phyloP scores from a whole-genome alignment of 92 coral and sea anemone species.

The Epizoanthus stellaris region DNA sequence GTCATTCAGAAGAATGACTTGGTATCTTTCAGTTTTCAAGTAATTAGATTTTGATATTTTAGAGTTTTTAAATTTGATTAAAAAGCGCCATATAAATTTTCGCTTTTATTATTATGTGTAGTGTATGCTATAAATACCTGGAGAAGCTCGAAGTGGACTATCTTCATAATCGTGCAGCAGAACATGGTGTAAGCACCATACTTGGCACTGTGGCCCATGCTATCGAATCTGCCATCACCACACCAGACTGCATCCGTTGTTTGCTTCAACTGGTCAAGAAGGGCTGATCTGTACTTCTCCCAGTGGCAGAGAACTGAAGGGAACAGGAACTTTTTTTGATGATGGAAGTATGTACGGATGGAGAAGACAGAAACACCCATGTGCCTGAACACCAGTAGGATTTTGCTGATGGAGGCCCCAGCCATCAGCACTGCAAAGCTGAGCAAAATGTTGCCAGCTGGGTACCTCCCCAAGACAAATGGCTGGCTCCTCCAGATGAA shows the following conservation, averaged over 20 bases:
- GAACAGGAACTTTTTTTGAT: constrained; percentile 63
- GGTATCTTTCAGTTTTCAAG: no score
- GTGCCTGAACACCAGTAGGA: constrained; percentile 52
- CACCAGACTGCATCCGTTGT: constrained; percentile 58
- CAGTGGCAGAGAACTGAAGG: constrained; percentile 59
- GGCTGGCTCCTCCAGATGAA: constrained; percentile 61
- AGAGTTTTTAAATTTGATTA: no score
- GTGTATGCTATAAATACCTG: constrained; percentile 40
- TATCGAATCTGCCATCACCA: constrained; percentile 73
- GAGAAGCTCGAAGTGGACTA: constrained; percentile 59
- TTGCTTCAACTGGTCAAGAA: constrained; percentile 36
- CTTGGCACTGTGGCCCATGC: constrained; percentile 66
- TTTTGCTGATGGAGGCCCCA: constrained; percentile 57
- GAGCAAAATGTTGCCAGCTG: constrained; percentile 54
- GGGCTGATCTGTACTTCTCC: constrained; percentile 51
- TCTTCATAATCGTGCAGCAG: constrained; percentile 42
- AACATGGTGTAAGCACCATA: constrained; percentile 66
- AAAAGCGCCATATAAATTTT: no score
- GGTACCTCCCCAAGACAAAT: constrained; percentile 47
- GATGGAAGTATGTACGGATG: constrained; percentile 59
- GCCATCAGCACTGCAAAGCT: constrained; percentile 55
- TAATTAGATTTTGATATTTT: no score
- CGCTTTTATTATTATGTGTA: no score
- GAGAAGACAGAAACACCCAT: constrained; percentile 46
- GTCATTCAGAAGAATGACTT: no score